Percentiles rank a stretch among this genome's conserved stretches.
phyloP scores from a whole-genome alignment of 1,140 invertebrate species.

The Caenorhabditis inopinata region DNA sequence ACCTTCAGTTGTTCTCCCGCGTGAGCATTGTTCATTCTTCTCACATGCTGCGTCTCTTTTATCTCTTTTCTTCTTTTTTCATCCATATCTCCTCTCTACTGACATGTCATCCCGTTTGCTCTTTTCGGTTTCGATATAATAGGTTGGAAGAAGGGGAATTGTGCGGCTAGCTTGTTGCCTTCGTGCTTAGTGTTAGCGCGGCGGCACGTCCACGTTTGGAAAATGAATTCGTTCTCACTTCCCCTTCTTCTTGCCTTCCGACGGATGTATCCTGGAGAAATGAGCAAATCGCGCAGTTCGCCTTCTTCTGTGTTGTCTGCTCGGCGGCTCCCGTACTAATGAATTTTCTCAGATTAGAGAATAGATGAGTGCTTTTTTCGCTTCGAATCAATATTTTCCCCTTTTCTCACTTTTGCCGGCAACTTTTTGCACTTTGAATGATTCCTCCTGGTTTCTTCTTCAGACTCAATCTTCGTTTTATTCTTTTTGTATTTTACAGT shows the following conservation, averaged over 20 bases:
- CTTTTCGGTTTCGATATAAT: slow-evolving; percentile 4
- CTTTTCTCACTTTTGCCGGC: not conserved
- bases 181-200: no score
- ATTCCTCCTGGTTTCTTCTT: not conserved
- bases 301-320: not conserved
- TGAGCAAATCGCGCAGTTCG: not conserved
- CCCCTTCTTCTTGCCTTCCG: no score
- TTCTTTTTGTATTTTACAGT: no score
- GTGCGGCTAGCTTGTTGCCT: no score
- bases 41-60: not conserved
- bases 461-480: no score
- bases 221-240: no score
- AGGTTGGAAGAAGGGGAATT: not conserved
- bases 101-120: not conserved
- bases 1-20: not conserved
- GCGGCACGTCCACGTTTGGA: not conserved
- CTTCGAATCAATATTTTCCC: slow-evolving; percentile 24
- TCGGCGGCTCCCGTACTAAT: not conserved
- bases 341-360: slow-evolving; percentile 33
- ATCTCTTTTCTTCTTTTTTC: not conserved
- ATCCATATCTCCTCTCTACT: not conserved
- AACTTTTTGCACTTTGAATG: not conserved
- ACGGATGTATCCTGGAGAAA: no score
- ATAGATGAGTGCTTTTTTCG: slow-evolving; percentile 28
- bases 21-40: not conserved